phyloP scores from a whole-genome alignment of 2,113 vertebrate genomes.

The Apus apus region DNA sequence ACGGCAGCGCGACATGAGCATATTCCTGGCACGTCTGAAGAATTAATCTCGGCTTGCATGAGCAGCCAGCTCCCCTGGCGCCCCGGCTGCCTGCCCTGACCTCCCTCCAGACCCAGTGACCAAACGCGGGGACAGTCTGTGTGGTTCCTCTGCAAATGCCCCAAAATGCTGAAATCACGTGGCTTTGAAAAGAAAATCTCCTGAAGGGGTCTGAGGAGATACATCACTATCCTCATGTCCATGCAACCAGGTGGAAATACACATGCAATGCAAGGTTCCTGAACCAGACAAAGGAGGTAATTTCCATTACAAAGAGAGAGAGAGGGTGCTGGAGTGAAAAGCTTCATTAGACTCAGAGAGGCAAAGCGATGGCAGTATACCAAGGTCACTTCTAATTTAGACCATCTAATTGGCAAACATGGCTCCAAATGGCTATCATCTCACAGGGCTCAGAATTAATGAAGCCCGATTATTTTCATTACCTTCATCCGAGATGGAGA shows the following conservation, averaged over 20 bases:
- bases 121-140: accelerated
- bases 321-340: conserved; percentile 86
- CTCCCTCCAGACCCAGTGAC: background rate
- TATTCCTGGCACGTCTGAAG: background rate
- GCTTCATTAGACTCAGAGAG: conserved; percentile 90
- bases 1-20: background rate
- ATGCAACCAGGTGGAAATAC: conserved; percentile 17
- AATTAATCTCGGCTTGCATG: background rate
- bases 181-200: conserved; percentile 25
- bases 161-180: background rate
- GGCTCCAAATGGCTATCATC: conserved; percentile 97
- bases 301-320: conserved; percentile 88
- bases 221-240: conserved; percentile 34
- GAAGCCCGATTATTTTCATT: conserved; percentile 98
- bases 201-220: conserved; percentile 7
- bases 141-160: background rate
- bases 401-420: conserved; percentile 98
- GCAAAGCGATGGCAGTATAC: conserved; percentile 88
- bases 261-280: conserved; percentile 60
- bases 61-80: background rate
- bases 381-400: conserved; percentile 99
- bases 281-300: conserved; percentile 74
- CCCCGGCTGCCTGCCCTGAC: background rate
- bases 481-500: conserved; percentile 89
- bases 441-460: conserved; percentile 95